These are phyloP conservation scores for Naja naja DNA, from an alignment of 2,113 vertebrate species.

Conservation along the genomic window DNA sequence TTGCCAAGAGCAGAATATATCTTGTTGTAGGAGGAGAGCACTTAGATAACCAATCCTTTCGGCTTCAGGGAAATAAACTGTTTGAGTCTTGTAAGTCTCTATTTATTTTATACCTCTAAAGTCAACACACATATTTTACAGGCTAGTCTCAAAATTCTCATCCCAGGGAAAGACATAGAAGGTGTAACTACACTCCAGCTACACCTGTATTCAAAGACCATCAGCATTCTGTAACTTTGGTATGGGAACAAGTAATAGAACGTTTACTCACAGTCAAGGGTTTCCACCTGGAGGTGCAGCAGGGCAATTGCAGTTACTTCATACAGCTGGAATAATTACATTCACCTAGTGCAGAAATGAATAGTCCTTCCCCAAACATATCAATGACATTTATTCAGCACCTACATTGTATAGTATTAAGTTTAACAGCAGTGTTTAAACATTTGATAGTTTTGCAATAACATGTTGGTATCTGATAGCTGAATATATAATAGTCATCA, in stretches of 20 bases:
- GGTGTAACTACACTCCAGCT: neutral
- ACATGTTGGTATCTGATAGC: neutral
- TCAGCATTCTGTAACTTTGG: neutral
- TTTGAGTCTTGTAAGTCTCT: neutral
- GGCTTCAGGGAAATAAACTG: neutral
- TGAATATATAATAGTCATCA: neutral
- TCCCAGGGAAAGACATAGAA: neutral
- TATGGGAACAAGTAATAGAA: neutral
- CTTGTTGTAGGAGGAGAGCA: neutral
- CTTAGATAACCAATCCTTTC: neutral
- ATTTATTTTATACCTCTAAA: neutral
- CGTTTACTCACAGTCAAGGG: neutral
- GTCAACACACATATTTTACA: neutral
- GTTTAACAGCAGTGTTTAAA: neutral
- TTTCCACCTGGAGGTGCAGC: conserved; percentile 9
- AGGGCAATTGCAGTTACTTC: neutral
- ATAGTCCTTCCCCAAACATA: neutral
- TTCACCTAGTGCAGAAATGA: neutral
- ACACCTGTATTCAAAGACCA: neutral
- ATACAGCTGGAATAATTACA: neutral
- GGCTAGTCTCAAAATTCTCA: neutral
- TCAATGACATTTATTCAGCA: neutral
- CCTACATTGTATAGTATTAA: neutral
- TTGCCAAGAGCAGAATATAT: neutral
- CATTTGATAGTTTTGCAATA: neutral